These are phyloP conservation scores for Drosophila sp. DNA, from an alignment of 1,140 invertebrate genomes.

Conservation along the genomic window DNA sequence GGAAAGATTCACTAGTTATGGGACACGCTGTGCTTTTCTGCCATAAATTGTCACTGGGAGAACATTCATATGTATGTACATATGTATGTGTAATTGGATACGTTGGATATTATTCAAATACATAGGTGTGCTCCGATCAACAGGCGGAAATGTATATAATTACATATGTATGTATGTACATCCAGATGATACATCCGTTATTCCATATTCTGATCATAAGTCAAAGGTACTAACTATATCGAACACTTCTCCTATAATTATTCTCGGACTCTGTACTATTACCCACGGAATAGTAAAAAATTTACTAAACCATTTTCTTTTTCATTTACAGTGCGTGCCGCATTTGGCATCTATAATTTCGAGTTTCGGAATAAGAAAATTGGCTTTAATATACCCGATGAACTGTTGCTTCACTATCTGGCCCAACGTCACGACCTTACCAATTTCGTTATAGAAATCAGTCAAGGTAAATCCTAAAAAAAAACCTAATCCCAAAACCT, in stretches of 20 bases:
- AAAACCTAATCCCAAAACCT: slow-evolving; percentile 6
- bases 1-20: slow-evolving; percentile 1
- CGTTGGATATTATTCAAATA: neutral
- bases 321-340: slow-evolving; percentile 66
- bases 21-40: neutral
- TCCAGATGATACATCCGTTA: neutral
- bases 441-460: slow-evolving; percentile 82
- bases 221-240: neutral
- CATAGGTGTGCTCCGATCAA: neutral
- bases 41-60: slow-evolving; percentile 4
- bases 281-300: neutral
- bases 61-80: neutral
- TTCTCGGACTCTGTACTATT: slow-evolving; percentile 12
- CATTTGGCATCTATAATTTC: slow-evolving; percentile 80
- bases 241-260: neutral
- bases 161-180: neutral
- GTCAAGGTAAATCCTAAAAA: slow-evolving; percentile 69
- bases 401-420: slow-evolving; percentile 76
- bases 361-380: slow-evolving; percentile 82
- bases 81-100: neutral
- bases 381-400: slow-evolving; percentile 80
- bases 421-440: slow-evolving; percentile 78
- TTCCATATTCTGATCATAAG: neutral
- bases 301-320: neutral
- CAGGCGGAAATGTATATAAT: neutral